These are phyloP conservation scores for Campoplex capitator DNA, from an alignment of 2,888 invertebrate species.

Conservation along the genomic window DNA sequence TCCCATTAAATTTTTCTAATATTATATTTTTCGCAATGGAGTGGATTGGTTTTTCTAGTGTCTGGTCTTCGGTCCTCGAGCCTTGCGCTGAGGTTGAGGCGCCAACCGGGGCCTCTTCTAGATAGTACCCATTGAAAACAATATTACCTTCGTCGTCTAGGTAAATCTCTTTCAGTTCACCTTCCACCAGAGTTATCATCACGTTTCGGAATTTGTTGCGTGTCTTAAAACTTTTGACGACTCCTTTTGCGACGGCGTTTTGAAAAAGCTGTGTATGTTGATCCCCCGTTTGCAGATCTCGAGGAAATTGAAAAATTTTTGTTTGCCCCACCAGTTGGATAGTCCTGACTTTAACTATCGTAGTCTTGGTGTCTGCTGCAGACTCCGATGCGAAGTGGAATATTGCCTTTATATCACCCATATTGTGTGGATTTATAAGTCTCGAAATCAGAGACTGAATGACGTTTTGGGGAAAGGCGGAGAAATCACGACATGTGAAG, in stretches of 20 bases:
- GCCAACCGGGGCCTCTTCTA: constrained; percentile 58
- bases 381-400: constrained; percentile 66
- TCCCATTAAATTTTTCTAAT: constrained; percentile 57
- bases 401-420: constrained; percentile 64
- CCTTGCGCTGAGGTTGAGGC: neutral
- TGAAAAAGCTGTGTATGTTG: constrained; percentile 67
- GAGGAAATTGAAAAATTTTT: constrained; percentile 67
- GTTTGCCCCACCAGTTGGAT: constrained; percentile 68
- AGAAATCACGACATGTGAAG: constrained; percentile 26
- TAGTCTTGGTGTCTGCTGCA: constrained; percentile 45
- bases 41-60: constrained; percentile 53
- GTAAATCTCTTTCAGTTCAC: constrained; percentile 37
- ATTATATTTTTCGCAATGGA: constrained; percentile 66
- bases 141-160: constrained; percentile 69
- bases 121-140: constrained; percentile 66
- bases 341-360: constrained; percentile 67
- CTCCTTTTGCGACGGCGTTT: constrained; percentile 59
- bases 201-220: constrained; percentile 71
- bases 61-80: constrained; percentile 2
- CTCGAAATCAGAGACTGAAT: constrained; percentile 37
- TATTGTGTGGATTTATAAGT: constrained; percentile 67
- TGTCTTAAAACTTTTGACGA: constrained; percentile 67
- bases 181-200: constrained; percentile 63
- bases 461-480: neutral
- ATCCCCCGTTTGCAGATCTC: constrained; percentile 58